Evolutionary conservation across 2,113 vertebrate genomes (phyloP), one percentile per base, ranked within the genome.

Genomic region (Ancistrus triradiatus): DNA sequence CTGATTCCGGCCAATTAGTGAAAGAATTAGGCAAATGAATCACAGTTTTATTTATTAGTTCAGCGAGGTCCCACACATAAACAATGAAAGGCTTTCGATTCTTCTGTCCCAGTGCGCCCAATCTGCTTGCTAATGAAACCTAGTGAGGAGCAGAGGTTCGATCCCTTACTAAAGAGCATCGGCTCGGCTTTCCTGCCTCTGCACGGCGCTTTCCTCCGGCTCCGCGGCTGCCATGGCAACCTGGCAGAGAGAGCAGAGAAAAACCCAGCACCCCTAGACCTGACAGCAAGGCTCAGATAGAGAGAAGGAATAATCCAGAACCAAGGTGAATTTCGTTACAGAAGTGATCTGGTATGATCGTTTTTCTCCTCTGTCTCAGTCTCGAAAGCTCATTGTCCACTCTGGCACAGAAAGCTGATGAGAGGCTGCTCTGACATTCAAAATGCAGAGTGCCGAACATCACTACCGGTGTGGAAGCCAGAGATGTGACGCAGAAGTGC

Each of bases 311-410:
- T 27, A 27, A 13, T 8, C n/a, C n/a, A n/a, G n/a, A 21, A n/a
- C 51, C 17, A 4, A 19, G 8, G 8, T 64, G 58, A 67, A 81
- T 82, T 86, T 86, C 82, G 81, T 17, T 21, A 10, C 21, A 68
- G 62, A 71, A 51, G 21, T 43, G 37, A 60, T 69, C 50, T 24
- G 25, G 40, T 61, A 62, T 56, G 59, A 35, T 66, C 18, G n/a
- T 28, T 48, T 19, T 60, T 17, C 38, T 47, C 42, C 40, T 49
- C 28, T 33, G 42, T 52, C 18, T 42, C 57, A n/a, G 9, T 21
- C 18, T 44, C 35, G 58, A 44, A 31, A 37, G 19, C 51, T 17
- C 43, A 19, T 14, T 59, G 60, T 46, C 24, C 8, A 11, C 15
- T 35, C 35, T 49, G 25, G 19, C 44, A 28, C 11, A 38, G 38